Evolutionary conservation across 2,113 vertebrate genomes (phyloP).

Genomic region (Buteo buteo): DNA sequence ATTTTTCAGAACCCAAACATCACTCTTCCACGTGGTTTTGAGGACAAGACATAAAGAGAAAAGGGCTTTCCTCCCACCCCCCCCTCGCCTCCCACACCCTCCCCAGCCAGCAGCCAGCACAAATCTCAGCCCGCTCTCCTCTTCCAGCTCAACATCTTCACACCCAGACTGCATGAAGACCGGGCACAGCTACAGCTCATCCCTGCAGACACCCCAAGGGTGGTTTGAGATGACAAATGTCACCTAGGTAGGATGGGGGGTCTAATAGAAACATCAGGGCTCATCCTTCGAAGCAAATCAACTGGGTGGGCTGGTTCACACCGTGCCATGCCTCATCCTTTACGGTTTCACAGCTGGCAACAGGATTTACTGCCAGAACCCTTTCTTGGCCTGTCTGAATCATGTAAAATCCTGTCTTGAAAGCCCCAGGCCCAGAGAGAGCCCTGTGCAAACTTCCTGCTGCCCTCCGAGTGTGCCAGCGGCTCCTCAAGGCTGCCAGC

Average conservation of each 20-base stretch:
- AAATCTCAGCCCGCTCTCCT: background rate
- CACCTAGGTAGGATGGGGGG: background rate
- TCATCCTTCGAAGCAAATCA: accelerated
- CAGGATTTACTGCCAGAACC: background rate
- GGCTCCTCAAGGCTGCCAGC: background rate
- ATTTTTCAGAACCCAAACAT: background rate
- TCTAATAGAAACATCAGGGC: background rate
- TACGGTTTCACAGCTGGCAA: accelerated
- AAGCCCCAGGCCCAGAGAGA: background rate
- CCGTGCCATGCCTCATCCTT: accelerated
- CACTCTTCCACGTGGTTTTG: background rate
- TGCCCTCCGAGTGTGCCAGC: accelerated
- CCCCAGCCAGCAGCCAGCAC: background rate
- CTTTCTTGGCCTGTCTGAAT: background rate
- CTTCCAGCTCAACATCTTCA: background rate
- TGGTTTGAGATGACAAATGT: background rate
- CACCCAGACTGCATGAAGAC: background rate
- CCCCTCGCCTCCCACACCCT: accelerated
- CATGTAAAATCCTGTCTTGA: background rate
- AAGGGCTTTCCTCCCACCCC: background rate
- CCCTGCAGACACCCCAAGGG: background rate
- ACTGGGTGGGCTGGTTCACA: accelerated
- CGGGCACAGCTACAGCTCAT: too few relatives aligned
- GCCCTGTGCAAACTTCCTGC: background rate
- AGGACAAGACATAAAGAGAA: background rate